Base-by-base conservation (phyloP, 1,140 invertebrate genomes). In the Lutraria rhynchaena region DNA sequence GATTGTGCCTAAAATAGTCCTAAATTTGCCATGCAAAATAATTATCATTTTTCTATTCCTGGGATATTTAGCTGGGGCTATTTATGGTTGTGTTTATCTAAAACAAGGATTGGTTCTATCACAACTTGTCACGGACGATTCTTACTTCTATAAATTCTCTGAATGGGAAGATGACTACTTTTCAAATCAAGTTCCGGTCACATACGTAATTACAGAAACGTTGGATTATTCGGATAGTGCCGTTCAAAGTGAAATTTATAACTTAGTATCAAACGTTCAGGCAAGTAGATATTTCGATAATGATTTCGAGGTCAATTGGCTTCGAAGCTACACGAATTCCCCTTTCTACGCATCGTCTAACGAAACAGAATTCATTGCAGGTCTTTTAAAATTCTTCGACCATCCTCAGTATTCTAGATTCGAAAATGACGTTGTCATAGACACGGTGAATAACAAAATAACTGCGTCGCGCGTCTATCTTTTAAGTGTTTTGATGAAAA, bases 31-130 rank as follows among this genome's bases (percentile, higher is more conserved):
- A 60, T 97, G 97, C 0, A 94, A 92, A 84, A 69, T 86, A 0
- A 57, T 96, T 4, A 95, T 98, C 13, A 94, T 98, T 3, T 29
- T 97, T 0, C 92, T 95, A n/a, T 99, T 99, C 91, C 93, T 95
- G 17, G 92, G 94, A 0, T 99, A 99, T 89, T 88, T 99, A 0
- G 94, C 94, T 0, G 96, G 97, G 0, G 97, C 97, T 1, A 95
- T 97, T 55, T 98, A 97, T 91, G 98, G 98, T 0, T 94, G 97
- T 0, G 22, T 96, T 96, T 0, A 95, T 81, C 95, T 99, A 33
- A 84, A 91, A 90, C 98, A 98, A 94, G 98, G 98, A 0, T 93
- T 99, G 9, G 96, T 98, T 87, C 93, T 93, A 19, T 87, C 91
- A 31, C 88, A 92, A 63, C 65, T 93, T n/a, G 85, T 93, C 11